Conservation (phyloP, 1,140 invertebrate species). For the Nasonia giraulti region DNA sequence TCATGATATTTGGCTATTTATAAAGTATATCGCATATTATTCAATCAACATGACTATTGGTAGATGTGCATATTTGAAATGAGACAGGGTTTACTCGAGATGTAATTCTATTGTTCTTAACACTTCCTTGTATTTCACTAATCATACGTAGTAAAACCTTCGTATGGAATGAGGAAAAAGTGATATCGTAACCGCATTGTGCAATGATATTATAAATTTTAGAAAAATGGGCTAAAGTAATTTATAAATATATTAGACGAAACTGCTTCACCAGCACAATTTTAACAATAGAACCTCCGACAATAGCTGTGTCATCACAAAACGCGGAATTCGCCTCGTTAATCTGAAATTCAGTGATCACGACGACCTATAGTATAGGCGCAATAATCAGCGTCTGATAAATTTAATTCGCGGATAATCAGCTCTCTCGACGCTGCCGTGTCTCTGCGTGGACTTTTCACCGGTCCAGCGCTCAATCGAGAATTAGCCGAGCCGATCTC, state of each 20-base stretch:
- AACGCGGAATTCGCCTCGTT: not conserved
- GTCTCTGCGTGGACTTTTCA: not conserved
- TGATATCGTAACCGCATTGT: slow-evolving; percentile 5
- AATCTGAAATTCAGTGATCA: slow-evolving; percentile 16
- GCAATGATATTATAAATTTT: not conserved
- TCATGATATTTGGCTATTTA: too few species aligned
- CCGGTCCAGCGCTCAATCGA: slow-evolving; percentile 18
- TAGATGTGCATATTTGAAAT: not conserved
- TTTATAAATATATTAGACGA: too few species aligned
- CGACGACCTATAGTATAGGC: not conserved
- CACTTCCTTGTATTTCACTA: slow-evolving; percentile 13
- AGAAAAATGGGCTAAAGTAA: too few species aligned
- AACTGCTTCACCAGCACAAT: too few species aligned
- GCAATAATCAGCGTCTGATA: slow-evolving; percentile 9
- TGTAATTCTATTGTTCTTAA: slow-evolving; percentile 6
- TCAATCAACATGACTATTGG: too few species aligned
- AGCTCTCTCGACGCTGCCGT: not conserved
- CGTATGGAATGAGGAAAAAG: not conserved
- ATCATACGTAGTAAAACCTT: slow-evolving; percentile 3
- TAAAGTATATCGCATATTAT: too few species aligned
- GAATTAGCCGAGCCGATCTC: slow-evolving; percentile 17
- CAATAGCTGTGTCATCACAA: too few species aligned
- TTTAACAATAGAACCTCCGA: too few species aligned
- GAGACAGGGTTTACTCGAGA: not conserved
- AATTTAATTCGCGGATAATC: slow-evolving; percentile 28